Conservation (phyloP, 2,113 vertebrate genomes). For the Istiophorus platypterus region DNA sequence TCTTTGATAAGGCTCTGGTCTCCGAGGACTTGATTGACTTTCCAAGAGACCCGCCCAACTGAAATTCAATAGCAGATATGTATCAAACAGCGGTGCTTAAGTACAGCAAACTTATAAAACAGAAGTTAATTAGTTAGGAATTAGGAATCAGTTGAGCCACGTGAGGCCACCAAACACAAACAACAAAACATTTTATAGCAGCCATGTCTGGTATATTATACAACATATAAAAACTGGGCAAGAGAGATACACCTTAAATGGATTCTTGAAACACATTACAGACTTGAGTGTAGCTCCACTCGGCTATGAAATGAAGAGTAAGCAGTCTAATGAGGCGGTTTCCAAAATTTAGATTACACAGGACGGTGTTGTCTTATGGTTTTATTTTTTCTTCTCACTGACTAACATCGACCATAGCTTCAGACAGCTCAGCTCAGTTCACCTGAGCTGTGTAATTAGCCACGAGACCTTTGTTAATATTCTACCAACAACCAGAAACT, state of each 20-base stretch:
- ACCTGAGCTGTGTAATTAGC: conserved; percentile 3
- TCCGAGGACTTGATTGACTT: background rate
- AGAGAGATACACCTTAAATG: background rate
- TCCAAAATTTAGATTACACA: background rate
- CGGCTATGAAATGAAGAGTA: conserved; percentile 41
- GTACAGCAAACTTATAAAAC: background rate
- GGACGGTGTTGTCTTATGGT: background rate
- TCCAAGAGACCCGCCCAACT: background rate
- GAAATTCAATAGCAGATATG: background rate
- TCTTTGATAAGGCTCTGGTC: background rate
- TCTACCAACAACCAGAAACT: background rate
- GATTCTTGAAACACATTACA: conserved; percentile 3
- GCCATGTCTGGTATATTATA: background rate
- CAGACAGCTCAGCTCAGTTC: background rate
- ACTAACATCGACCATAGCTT: background rate
- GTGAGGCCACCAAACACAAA: background rate
- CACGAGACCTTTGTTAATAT: background rate
- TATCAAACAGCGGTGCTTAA: background rate
- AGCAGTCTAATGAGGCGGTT: conserved; percentile 30
- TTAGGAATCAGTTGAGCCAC: background rate
- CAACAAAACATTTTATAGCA: background rate
- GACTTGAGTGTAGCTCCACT: conserved; percentile 20
- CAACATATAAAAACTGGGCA: background rate
- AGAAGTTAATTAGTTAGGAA: background rate
- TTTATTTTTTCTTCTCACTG: background rate